Base-by-base conservation (phyloP, 2,797 vertebrate genomes). In the Caiman crocodilus region DNA sequence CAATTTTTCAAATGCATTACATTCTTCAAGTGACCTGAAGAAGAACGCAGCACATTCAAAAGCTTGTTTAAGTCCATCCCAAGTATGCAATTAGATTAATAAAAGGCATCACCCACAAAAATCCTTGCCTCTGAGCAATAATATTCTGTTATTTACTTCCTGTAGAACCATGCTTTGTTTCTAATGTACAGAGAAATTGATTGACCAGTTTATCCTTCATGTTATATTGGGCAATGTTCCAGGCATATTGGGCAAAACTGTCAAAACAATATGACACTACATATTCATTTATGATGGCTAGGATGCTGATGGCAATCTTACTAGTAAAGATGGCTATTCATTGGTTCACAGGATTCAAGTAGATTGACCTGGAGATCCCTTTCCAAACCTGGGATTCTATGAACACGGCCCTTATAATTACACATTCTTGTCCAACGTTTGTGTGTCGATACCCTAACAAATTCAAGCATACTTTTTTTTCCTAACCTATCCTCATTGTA, bases 231-330 rank as follows among this genome's bases (percentile, higher is more conserved):
- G 12, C 85, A 83, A 80, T 88, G 64, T 90, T 85, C 84, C 75
- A 81, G 50, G 91, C 79, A 78, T 60, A 69, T 71, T 30, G 90
- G 84, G 57, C 57, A 91, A 94, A 93, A 65, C 73, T 71, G 32
- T 60, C 77, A 80, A 30, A 57, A 55, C 23, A 88, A 55, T 1
- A 0, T 59, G 67, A 16, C 90, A 56, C 28, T 74, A 58, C 83
- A 94, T 96, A 78, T 90, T 91, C 83, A 92, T 82, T 75, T 93
- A 71, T 50, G 7, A 76, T 94, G n/a, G 14, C 5, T 57, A 77
- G 0, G 3, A 64, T 85, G 83, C 67, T 76, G 56, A 42, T 42
- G 42, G 42, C 42, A 95, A 82, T 91, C 76, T 91, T 81, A 85
- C 79, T 91, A 89, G 42, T 61, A 63, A 20, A 71, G 30, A 42